Conservation (phyloP, 2,888 invertebrate genomes). For the Tenthredo amoena region DNA sequence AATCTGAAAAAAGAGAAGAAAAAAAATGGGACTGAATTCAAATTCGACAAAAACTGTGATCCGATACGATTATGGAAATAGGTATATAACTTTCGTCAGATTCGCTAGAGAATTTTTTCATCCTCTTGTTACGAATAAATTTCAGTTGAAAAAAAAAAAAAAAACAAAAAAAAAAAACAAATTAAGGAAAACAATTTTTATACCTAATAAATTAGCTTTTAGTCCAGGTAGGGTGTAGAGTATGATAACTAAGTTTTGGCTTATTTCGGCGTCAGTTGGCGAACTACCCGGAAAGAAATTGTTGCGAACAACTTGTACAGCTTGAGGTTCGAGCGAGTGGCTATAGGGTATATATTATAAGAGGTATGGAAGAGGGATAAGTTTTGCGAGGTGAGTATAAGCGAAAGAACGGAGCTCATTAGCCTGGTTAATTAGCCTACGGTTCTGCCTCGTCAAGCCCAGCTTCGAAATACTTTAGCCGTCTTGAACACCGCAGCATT, state of each 20-base stretch:
- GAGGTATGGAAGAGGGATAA: background rate
- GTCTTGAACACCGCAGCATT: slow-evolving; percentile 9
- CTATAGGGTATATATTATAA: background rate
- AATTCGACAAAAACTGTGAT: background rate
- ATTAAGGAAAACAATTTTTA: background rate
- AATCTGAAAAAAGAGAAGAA: background rate
- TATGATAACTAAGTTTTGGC: background rate
- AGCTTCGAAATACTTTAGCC: slow-evolving; percentile 21
- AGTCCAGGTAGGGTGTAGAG: background rate
- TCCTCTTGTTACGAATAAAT: too few species aligned
- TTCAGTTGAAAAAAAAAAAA: background rate
- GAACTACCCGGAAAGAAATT: slow-evolving; percentile 30
- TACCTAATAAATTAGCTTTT: background rate
- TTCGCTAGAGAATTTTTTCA: background rate
- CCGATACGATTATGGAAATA: background rate
- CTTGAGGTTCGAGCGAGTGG: background rate
- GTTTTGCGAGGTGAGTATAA: background rate
- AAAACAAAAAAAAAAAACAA: too few species aligned
- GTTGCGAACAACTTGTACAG: background rate
- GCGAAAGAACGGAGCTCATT: slow-evolving; percentile 27
- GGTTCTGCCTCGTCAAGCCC: slow-evolving; percentile 10
- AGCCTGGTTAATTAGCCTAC: slow-evolving; percentile 19
- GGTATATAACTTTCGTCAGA: too few species aligned
- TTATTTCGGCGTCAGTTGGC: background rate
- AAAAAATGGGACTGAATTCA: background rate